Percentiles rank a stretch among this genome's conserved stretches.
Conservation (phyloP, 2,888 invertebrate species). For the Loripinus fragilis region DNA sequence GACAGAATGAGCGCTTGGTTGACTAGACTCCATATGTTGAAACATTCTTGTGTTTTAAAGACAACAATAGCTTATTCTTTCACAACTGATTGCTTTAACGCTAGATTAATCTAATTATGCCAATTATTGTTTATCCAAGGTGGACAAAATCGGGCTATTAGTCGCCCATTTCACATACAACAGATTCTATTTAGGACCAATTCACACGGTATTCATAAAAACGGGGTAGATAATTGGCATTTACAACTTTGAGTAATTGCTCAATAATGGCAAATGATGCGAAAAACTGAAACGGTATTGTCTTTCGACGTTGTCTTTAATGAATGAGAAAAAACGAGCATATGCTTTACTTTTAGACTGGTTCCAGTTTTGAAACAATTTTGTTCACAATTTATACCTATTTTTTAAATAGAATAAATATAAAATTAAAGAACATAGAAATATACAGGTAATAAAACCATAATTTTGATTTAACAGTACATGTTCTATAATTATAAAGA, state of each 20-base stretch:
- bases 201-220: not conserved
- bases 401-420: too few relatives aligned
- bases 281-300: not conserved
- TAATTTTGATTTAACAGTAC: too few relatives aligned
- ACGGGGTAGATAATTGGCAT: conserved; percentile 5
- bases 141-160: not conserved
- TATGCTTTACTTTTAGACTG: too few relatives aligned
- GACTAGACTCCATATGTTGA: conserved; percentile 7
- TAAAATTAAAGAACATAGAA: too few relatives aligned
- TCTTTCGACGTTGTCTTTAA: too few relatives aligned
- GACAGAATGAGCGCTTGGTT: not conserved
- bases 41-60: conserved; percentile 7
- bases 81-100: conserved; percentile 3
- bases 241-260: conserved; percentile 12
- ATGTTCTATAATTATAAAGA: too few relatives aligned
- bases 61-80: not conserved
- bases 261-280: conserved; percentile 16
- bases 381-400: too few relatives aligned
- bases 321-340: too few relatives aligned
- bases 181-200: not conserved
- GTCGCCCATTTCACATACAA: conserved; percentile 8
- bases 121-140: conserved; percentile 10
- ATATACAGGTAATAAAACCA: too few relatives aligned
- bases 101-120: conserved; percentile 2
- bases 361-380: too few relatives aligned